Evolutionary conservation across 1,140 invertebrate species (phyloP), one percentile per base, ranked within the genome.

Genomic region (Spodoptera frugiperda): DNA sequence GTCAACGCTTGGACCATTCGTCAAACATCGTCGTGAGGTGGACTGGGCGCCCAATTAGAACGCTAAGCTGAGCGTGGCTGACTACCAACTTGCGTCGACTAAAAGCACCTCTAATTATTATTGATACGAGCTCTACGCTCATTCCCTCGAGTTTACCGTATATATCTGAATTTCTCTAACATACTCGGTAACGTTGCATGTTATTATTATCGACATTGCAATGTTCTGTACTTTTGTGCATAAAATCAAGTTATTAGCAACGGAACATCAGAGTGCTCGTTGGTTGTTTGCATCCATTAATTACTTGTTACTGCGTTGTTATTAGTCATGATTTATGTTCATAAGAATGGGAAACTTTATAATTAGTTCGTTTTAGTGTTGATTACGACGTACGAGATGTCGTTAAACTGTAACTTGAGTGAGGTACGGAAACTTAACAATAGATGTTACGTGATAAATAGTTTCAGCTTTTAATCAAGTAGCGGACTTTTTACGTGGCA

Each of bases 51-150:
- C 85, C 82, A 87, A 87, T 87, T 87, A 84, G 78, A 72, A 77
- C 71, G 82, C 70, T 80, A 87, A 82, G 77, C 81, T 84, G 80
- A 87, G 81, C 85, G 78, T 87, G 63, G 78, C 78, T 70, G 53
- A 78, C 77, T 79, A 70, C 77, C 57, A 78, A 83, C 80, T 80
- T 78, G 78, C 55, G 46, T 65, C 72, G 71, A 65, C 79, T 81
- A 74, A 78, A 78, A 78, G 71, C 79, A 77, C 76, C 61, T 80
- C 76, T 82, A 82, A 84, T 82, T 86, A 85, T 82, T 84, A 82
- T 83, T 78, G 75, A 82, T 80, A 82, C 77, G 61, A 78, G 63
- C 71, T 76, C 59, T 63, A 65, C 51, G 63, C 75, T 82, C 48
- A 80, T 78, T 79, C 73, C 79, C 79, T 79, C 21, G 63, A 48